Conservation (phyloP, 64 coral and sea anemone genomes). For the Montipora sp. region DNA sequence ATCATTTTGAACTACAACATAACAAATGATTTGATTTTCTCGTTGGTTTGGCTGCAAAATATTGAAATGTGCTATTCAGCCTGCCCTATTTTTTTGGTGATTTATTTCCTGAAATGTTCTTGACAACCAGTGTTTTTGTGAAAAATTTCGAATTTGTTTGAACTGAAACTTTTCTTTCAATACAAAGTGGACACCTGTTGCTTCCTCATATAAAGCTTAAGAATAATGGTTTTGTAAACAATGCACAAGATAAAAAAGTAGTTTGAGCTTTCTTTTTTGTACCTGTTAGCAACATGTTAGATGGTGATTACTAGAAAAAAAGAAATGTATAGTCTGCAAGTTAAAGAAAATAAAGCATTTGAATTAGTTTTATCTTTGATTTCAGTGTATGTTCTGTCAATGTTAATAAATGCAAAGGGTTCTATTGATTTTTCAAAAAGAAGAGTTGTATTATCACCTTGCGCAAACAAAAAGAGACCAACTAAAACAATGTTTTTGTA, state of each 20-base stretch:
- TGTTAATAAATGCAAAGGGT: too few relatives aligned
- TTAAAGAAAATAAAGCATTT: too few relatives aligned
- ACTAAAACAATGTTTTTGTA: not conserved
- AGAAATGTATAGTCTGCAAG: not conserved
- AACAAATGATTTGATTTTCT: not conserved
- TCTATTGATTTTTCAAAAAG: not conserved
- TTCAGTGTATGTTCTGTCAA: too few relatives aligned
- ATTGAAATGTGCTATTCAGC: not conserved
- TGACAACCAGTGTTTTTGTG: not conserved
- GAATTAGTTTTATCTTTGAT: too few relatives aligned
- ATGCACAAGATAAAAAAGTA: not conserved
- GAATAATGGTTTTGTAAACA: conserved; percentile 20
- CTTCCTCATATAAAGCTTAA: not conserved
- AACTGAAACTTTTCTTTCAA: not conserved
- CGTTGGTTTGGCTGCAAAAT: not conserved
- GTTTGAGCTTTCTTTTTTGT: not conserved
- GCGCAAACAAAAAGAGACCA: not conserved
- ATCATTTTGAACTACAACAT: too few relatives aligned
- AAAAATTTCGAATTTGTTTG: not conserved
- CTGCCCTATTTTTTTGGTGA: not conserved
- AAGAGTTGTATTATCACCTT: conserved; percentile 38
- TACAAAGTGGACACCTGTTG: conserved; percentile 16
- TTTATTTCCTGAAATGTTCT: not conserved
- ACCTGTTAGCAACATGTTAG: not conserved
- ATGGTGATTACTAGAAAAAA: not conserved